Base-by-base conservation (phyloP, 1,140 invertebrate species). In the Metaphire vulgaris region DNA sequence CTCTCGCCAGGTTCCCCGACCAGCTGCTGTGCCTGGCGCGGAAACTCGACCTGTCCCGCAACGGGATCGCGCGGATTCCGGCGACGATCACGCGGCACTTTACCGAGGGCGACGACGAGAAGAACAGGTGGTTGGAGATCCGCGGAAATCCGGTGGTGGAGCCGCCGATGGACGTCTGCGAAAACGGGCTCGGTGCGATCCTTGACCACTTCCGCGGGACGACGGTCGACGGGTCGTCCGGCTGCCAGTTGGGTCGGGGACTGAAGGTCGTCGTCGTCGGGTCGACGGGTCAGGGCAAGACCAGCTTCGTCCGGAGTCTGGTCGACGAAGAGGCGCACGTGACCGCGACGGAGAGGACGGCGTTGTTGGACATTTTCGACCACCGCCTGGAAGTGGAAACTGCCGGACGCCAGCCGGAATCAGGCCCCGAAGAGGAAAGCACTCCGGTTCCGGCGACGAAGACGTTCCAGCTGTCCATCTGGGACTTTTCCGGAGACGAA, bases 221-320 rank as follows among this genome's bases (percentile, higher is more conserved):
- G 21, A 81, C 82, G 70, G 75, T 81, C 0, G 80, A 81, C 56
- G 79, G 79, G 21, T 83, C 81, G 74, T 79, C 82, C 2, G 76
- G 76, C 72, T n/a, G n/a, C n/a, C n/a, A n/a, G n/a, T n/a, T n/a
- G n/a, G n/a, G n/a, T n/a, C 77, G 79, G 75, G 78, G 78, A 26
- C 72, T 84, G 16, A 84, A 83, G 78, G 81, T 83, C n/a, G 72
- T 84, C 2, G 79, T 84, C 32, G 64, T 85, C 29, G 84, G 84
- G 2, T 80, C 81, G 16, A 74, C 78, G 14, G 75, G 74, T n/a
- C 81, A 80, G 41, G 84, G 84, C 29, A 85, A 85, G 72, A 82
- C 83, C 2, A 83, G 82, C 68, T 79, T 85, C 2, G 79, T 85
- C 6, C 83, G 84, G 32, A 81, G 80, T 21, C 34, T 85, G 65